Evolutionary conservation across 1,140 invertebrate species (phyloP).

Genomic region (Agrilus planipennis): DNA sequence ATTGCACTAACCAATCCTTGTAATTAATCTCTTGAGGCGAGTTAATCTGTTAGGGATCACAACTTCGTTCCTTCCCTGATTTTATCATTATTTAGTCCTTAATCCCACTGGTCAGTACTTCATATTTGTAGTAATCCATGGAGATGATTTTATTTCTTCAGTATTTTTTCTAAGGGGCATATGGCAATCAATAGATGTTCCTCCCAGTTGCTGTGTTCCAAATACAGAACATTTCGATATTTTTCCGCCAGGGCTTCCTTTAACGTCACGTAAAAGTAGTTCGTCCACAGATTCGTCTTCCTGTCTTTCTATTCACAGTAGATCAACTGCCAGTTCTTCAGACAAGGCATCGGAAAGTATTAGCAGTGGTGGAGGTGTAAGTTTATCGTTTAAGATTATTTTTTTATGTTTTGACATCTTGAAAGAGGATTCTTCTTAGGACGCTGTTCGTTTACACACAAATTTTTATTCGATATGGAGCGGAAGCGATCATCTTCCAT

Average conservation of each 20-base stretch:
- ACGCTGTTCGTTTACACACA: constrained; percentile 28
- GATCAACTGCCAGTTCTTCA: constrained; percentile 38
- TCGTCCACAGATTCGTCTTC: constrained; percentile 48
- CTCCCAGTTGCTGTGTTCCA: constrained; percentile 21
- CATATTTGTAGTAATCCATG: too few relatives aligned
- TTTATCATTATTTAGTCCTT: too few relatives aligned
- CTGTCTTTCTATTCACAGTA: constrained; percentile 45
- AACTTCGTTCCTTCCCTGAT: too few relatives aligned
- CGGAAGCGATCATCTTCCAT: constrained; percentile 34
- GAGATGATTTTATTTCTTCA: too few relatives aligned
- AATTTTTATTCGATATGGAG: constrained; percentile 37
- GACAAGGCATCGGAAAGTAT: constrained; percentile 39
- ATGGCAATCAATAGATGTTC: constrained; percentile 29
- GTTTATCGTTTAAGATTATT: constrained; percentile 9
- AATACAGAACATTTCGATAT: constrained; percentile 30
- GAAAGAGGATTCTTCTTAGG: constrained; percentile 13
- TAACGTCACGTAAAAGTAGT: constrained; percentile 48
- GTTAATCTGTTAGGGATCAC: too few relatives aligned
- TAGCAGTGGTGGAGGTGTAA: constrained; percentile 38
- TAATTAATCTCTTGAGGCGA: too few relatives aligned
- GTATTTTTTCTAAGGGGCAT: constrained; percentile 26
- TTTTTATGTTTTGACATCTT: not conserved
- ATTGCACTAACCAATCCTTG: too few relatives aligned
- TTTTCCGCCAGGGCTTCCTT: constrained; percentile 23
- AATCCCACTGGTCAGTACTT: too few relatives aligned